phyloP scores from a whole-genome alignment of 1,140 invertebrate genomes.

The Achroia grisella region DNA sequence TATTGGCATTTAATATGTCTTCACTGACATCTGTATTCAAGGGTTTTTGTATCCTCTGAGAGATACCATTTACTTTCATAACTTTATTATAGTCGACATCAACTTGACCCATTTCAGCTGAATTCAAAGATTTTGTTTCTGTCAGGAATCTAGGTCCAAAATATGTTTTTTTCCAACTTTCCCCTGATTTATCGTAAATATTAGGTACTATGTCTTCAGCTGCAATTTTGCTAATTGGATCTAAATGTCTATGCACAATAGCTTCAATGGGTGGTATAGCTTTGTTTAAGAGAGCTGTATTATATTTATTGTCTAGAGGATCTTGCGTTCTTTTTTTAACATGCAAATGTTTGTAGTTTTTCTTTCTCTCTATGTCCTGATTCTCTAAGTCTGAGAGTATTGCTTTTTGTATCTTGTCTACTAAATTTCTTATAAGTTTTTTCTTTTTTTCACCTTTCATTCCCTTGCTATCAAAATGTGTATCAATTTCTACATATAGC shows the following conservation, averaged over 20 bases:
- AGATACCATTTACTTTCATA: constrained; percentile 30
- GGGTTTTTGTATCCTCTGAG: constrained; percentile 47
- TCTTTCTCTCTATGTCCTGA: constrained; percentile 10
- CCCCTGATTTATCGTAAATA: constrained; percentile 21
- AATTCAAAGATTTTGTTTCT: constrained; percentile 40
- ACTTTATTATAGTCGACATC: constrained; percentile 38
- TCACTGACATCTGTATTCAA: constrained; percentile 27
- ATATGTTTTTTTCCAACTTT: constrained; percentile 29
- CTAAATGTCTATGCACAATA: constrained; percentile 30
- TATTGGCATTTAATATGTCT: constrained; percentile 12
- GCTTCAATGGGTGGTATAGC: constrained; percentile 8
- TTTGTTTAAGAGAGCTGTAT: constrained; percentile 13
- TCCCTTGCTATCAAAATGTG: constrained; percentile 53
- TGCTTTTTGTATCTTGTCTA: constrained; percentile 57
- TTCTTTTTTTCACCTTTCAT: constrained; percentile 50
- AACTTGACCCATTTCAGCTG: constrained; percentile 39
- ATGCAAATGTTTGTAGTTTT: constrained; percentile 17
- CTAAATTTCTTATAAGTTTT: constrained; percentile 42
- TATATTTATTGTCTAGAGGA: constrained; percentile 28
- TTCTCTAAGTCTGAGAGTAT: constrained; percentile 34
- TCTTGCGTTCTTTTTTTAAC: constrained; percentile 48
- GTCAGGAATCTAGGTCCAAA: constrained; percentile 31
- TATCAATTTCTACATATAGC: constrained; percentile 62
- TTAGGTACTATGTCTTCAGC: constrained; percentile 16
- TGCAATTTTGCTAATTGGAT: constrained; percentile 41